Evolutionary conservation across 1,140 invertebrate species (phyloP).

Genomic region (Sitodiplosis mosellana): DNA sequence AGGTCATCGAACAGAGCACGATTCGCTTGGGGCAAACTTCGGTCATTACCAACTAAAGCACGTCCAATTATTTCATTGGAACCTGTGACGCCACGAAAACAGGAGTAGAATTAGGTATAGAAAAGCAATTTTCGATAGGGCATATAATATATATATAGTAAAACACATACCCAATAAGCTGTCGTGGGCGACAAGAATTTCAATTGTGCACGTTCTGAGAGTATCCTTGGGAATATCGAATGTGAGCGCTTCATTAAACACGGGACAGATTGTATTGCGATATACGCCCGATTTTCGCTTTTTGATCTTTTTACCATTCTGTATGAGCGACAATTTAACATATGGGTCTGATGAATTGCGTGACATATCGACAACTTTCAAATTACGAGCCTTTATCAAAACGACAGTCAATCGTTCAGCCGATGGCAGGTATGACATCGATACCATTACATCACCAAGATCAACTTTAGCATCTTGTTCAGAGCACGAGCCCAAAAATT

Average conservation of each 20-base stretch:
- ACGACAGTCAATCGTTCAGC: conserved; percentile 48
- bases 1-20: conserved; percentile 33
- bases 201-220: conserved; percentile 29
- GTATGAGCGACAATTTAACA: conserved; percentile 64
- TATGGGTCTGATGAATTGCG: conserved; percentile 50
- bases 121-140: not conserved
- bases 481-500: conserved; percentile 24
- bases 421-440: conserved; percentile 40
- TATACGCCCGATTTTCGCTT: conserved; percentile 82
- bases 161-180: conserved; percentile 25
- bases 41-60: conserved; percentile 27
- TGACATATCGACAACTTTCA: conserved; percentile 33
- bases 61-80: conserved; percentile 31
- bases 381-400: conserved; percentile 42
- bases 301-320: conserved; percentile 58
- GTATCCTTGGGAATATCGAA: conserved; percentile 53
- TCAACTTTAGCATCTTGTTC: conserved; percentile 28
- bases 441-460: conserved; percentile 46
- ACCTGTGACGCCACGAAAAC: conserved; percentile 13
- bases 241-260: conserved; percentile 73
- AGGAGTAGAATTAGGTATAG: not conserved
- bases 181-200: conserved; percentile 33
- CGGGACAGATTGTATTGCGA: conserved; percentile 63
- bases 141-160: not conserved
- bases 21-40: conserved; percentile 25